Base-by-base conservation (phyloP, 2,113 vertebrate genomes). In the Erpornis zantholeuca region DNA sequence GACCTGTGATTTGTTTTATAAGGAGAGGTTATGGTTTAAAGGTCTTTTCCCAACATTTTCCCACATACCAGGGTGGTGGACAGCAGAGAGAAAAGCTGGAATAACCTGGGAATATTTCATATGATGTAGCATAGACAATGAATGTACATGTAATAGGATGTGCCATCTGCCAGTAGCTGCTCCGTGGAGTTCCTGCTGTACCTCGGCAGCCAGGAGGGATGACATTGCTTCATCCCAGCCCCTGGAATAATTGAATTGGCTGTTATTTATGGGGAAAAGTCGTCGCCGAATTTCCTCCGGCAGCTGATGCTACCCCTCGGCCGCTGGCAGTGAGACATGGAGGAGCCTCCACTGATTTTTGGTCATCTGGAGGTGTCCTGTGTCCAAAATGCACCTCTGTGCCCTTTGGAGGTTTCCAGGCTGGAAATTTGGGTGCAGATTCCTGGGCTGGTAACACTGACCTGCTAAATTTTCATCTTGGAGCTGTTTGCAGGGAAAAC, bases 1-100 rank as follows among this genome's bases (percentile, higher is more conserved):
- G 97, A 93, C 82, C 89, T 96, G 92, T 86, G 96, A 60, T 96
- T 96, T 96, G 71, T 85, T 95, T 87, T 90, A 42, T 54, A 82
- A 91, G 93, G 96, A 97, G 71, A 79, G 14, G 61, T 50, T 92
- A 63, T 12, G 59, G 27, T 82, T 95, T 92, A n/a, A 63, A 97
- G 70, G 27, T 85, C 85, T 94, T 92, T 72, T 73, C 92, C 92
- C 82, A 69, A 84, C 70, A 42, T 88, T 68, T 92, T 90, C 82
- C 92, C 91, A 12, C 93, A 36, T 65, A 25, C 20, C 69, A 23
- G 44, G 79, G 63, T 10, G 19, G 66, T 75, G 75, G 68, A 28
- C 42, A 33, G 24, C 22, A 2, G 80, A 45, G 86, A 63, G 64
- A 35, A 57, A 47, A 70, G 35, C 56, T 4, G 29, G 29, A 45